A percentile compares a stretch with the other conserved stretches of the same genome.
Conservation (phyloP, 2,113 vertebrate genomes). For the Machaerirhynchus nigripectus region DNA sequence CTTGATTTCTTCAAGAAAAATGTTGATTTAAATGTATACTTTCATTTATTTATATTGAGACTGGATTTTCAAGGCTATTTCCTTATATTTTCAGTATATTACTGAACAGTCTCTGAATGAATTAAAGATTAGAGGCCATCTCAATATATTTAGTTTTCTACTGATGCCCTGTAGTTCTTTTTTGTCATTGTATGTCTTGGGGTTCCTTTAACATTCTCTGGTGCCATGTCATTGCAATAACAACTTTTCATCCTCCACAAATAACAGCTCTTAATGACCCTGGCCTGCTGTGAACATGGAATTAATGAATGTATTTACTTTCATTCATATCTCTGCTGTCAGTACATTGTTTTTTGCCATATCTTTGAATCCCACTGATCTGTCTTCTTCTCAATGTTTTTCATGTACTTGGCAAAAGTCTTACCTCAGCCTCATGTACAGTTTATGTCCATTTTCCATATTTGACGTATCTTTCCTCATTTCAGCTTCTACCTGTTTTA, state of each 20-base stretch:
- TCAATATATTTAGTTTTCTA: neutral
- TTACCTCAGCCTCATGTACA: neutral
- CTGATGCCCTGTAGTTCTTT: neutral
- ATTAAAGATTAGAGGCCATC: neutral
- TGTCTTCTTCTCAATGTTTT: neutral
- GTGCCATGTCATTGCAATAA: neutral
- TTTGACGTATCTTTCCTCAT: constrained; percentile 4
- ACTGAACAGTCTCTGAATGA: neutral
- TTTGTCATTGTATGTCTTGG: neutral
- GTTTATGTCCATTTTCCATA: constrained; percentile 21
- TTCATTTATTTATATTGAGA: neutral
- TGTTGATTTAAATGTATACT: neutral
- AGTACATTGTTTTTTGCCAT: neutral
- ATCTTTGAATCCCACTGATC: neutral
- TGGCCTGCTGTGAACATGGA: neutral
- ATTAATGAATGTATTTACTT: neutral
- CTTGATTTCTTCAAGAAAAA: neutral
- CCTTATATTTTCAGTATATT: neutral
- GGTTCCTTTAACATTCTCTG: neutral
- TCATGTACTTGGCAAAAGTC: neutral
- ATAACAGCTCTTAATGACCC: neutral
- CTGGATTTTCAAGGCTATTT: neutral
- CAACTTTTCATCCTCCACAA: neutral
- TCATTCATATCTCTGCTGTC: neutral
- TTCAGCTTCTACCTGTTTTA: neutral